Evolutionary conservation across 37 sponge, comb jelly and placozoan genomes (phyloP), one percentile per base, ranked within the genome.

Genomic region (Cladorhizidae sp.): DNA sequence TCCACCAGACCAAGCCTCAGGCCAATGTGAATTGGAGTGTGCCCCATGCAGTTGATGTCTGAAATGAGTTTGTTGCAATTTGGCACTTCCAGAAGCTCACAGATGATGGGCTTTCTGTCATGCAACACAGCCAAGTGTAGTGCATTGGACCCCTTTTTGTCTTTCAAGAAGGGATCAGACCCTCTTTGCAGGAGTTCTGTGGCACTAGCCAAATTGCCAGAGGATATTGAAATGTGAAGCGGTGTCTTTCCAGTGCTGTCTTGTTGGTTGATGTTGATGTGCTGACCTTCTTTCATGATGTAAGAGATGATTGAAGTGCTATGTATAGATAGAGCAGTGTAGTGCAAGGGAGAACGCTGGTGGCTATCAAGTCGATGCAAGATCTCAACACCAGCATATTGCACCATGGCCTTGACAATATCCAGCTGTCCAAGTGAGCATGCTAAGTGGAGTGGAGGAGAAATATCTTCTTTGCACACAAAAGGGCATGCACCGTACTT

Each of bases 391-490:
- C 75, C 75, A 56, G 57, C 56, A 9, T 7, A 11, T 50, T 87
- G 35, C 17, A 87, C 77, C 84, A 92, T 83, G 36, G 65, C 51
- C 56, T 76, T 57, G 15, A 92, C 80, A 39, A 92, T 87, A 9
- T 70, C 80, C 15, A 87, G 57, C n/a, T 61, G 77, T 21, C 92
- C 92, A 29, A 79, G 92, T 42, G 84, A 79, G 72, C 84, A 85
- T 2, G 94, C 94, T 26, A 94, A 75, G 31, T 94, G 87, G 7
- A 90, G 51, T 21, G 94, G 85, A 23, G 94, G 85, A 0, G 79
- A 37, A 32, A 80, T 82, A 61, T 87, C 78, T 15, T 55, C 86
- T 26, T 85, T 82, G 5, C 31, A 18, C 22, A 35, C 57, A 22
- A 59, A 62, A 0, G 89, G 86, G 17, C 55, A 80, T 1, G 92